These are phyloP conservation scores for Molorchus minor DNA, from an alignment of 2,888 invertebrate species.

Conservation along the genomic window DNA sequence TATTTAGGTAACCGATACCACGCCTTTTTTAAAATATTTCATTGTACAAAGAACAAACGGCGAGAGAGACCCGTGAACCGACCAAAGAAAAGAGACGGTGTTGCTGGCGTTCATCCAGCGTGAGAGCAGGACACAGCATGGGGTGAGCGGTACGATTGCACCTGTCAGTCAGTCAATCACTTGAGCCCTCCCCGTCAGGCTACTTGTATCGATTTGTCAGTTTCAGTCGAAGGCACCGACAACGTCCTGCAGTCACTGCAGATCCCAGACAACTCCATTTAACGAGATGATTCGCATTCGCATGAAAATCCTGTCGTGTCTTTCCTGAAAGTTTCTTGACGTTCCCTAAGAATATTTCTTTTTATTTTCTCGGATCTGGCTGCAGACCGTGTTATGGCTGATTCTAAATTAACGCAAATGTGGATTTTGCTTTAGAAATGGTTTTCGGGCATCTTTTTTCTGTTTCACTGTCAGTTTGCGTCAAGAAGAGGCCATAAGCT, in stretches of 20 bases:
- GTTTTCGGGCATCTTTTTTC: no score
- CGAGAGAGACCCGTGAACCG: not conserved
- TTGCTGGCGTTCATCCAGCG: no score
- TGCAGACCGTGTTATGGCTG: no score
- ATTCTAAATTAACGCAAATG: no score
- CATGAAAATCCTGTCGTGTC: conserved; percentile 22
- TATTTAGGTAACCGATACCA: no score
- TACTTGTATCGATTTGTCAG: conserved; percentile 58
- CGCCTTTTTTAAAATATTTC: no score
- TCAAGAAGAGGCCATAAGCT: no score
- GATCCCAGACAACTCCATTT: conserved; percentile 50
- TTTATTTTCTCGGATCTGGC: no score
- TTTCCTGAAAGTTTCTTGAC: conserved; percentile 8
- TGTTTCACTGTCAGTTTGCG: no score
- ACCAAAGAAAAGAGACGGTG: not conserved
- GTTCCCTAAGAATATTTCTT: no score
- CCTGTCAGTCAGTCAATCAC: conserved; percentile 63
- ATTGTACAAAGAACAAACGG: not conserved
- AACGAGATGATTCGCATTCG: conserved; percentile 18
- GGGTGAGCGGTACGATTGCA: conserved; percentile 47
- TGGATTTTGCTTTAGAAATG: no score
- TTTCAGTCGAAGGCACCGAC: conserved; percentile 46
- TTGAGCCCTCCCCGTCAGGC: conserved; percentile 54
- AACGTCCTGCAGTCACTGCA: conserved; percentile 51
- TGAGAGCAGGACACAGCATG: conserved; percentile 25